A percentile compares a stretch with the other conserved stretches of the same genome.
phyloP scores from a whole-genome alignment of 2,113 vertebrate genomes.

The Laticauda laticaudata region DNA sequence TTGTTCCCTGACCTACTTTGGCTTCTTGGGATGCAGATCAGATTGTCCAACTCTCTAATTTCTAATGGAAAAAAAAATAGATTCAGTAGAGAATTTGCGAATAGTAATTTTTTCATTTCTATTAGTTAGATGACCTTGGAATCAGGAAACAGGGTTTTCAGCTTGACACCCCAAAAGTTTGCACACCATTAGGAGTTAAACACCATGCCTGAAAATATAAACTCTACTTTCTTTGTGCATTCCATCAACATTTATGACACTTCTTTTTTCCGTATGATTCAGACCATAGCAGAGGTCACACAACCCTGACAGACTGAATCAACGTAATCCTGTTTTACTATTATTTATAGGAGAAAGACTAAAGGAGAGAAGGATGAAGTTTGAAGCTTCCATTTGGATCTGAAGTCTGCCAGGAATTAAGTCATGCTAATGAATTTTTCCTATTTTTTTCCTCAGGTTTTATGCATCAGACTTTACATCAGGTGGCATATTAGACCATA shows the following conservation, averaged over 20 bases:
- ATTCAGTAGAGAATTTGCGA: neutral
- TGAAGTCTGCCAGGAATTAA: constrained; percentile 37
- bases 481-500: constrained; percentile 14
- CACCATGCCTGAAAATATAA: neutral
- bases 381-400: constrained; percentile 37
- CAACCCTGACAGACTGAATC: constrained; percentile 41
- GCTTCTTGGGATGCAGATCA: neutral
- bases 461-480: constrained; percentile 22
- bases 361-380: constrained; percentile 16
- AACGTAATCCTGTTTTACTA: constrained; percentile 16
- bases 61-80: neutral
- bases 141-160: neutral
- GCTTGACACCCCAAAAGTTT: neutral
- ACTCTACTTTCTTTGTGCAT: constrained; percentile 31
- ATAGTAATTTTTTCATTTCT: neutral
- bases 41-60: neutral
- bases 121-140: neutral
- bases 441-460: constrained; percentile 52
- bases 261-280: neutral
- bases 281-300: constrained; percentile 13
- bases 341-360: constrained; percentile 41
- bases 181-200: constrained; percentile 17
- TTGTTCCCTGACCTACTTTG: neutral
- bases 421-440: constrained; percentile 31
- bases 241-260: constrained; percentile 32